phyloP scores from a whole-genome alignment of 2,113 vertebrate species.

The Rattus norvegicus region GRCr8 NC_086027.1:64606001-64606500 shows the following conservation, averaged over 20 bases:
- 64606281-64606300: not conserved
- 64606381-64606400: not conserved
- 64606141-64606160: not conserved
- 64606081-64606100: not conserved
- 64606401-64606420: not conserved
- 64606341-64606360: not conserved
- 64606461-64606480: not conserved
- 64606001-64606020: slow-evolving; percentile 39
- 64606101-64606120: not conserved
- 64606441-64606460: not conserved
- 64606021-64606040: not conserved
- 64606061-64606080: not conserved
- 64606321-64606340: not conserved
- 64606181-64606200: not conserved
- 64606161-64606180: slow-evolving; percentile 9
- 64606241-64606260: not conserved
- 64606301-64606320: not conserved
- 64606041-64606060: not conserved
- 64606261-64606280: not conserved
- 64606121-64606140: not conserved
- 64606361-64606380: not conserved
- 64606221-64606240: not conserved
- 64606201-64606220: not conserved
- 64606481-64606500: not conserved
- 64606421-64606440: not conserved